phyloP scores from a whole-genome alignment of 1,140 invertebrate species.

The Aphis craccivora region DNA sequence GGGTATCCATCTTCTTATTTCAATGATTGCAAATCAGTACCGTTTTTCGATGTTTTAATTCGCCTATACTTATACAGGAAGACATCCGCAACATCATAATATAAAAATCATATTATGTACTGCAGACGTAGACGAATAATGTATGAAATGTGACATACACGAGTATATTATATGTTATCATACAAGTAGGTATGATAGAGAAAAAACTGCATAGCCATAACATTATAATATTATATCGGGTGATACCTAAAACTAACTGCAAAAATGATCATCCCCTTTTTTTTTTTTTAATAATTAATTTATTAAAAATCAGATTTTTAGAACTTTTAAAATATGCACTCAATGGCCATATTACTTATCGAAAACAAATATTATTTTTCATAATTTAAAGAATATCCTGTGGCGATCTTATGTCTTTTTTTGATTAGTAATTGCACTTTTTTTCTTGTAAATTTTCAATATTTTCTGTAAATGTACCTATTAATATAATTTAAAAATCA shows the following conservation, averaged over 20 bases:
- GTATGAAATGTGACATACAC: background rate
- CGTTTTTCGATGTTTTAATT: background rate
- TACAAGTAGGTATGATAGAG: background rate
- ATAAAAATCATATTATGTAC: background rate
- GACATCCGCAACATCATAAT: background rate
- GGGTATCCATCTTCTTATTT: background rate
- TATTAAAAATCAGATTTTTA: background rate
- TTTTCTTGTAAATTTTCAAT: background rate
- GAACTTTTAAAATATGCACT: background rate
- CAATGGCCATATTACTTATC: background rate
- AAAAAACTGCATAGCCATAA: background rate
- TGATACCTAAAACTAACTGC: too few species aligned
- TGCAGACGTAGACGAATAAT: background rate
- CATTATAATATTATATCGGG: too few species aligned
- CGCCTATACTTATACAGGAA: background rate
- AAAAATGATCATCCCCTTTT: background rate
- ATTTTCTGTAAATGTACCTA: too few species aligned
- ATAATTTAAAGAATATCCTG: background rate
- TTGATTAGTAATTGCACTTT: too few species aligned
- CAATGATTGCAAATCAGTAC: background rate
- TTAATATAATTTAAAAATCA: too few species aligned
- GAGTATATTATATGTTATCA: background rate
- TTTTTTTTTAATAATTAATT: background rate
- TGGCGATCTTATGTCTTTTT: background rate
- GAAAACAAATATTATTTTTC: background rate